Base-by-base conservation (phyloP, 2,888 invertebrate genomes). In the Linhomoeus sp. region DNA sequence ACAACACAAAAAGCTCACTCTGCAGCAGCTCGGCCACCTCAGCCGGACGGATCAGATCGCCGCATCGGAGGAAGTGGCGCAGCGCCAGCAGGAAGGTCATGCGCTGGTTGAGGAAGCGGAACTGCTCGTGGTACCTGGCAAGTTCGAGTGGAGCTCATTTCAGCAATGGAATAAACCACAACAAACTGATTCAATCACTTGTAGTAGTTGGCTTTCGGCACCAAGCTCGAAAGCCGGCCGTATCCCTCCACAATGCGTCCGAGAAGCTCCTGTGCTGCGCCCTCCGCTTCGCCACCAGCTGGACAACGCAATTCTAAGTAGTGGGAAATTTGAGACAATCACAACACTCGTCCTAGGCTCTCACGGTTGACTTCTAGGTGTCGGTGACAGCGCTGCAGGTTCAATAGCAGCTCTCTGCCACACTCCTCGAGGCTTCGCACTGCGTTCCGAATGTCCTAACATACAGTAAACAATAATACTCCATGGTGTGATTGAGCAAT, bases 371-470 rank as follows among this genome's bases (percentile, higher is more conserved):
- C n/a, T n/a, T n/a, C n/a, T n/a, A 69, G 68, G 45, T 72, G 71
- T 56, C 79, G 78, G 60, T 88, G 87, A 52, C 87, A 82, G 23
- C 78, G 73, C 71, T 86, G 85, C 29, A 87, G 68, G 22, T 75
- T 69, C 24, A 81, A 81, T n/a, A 77, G 72, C 26, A 81, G 78
- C 66, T 83, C 81, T 47, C 85, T 73, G 0, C 79, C 75, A 50
- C 74, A 71, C 57, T 80, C 80, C 56, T 86, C 85, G 41, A 85
- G 74, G 57, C 81, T 79, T 60, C 76, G 76, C 44, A 80, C 77
- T 46, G 75, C 73, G 41, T 67, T 70, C n/a, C 78, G 73, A 49
- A 81, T 79, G 67, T 74, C 74, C 56, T 59, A 35, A 17, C 3
- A 37, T 37, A 15, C 12, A 33, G 15, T 33, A 9, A 15, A 33